Evolutionary conservation across 2,797 vertebrate genomes (phyloP).

Genomic region (Leptodactylus fallax): DNA sequence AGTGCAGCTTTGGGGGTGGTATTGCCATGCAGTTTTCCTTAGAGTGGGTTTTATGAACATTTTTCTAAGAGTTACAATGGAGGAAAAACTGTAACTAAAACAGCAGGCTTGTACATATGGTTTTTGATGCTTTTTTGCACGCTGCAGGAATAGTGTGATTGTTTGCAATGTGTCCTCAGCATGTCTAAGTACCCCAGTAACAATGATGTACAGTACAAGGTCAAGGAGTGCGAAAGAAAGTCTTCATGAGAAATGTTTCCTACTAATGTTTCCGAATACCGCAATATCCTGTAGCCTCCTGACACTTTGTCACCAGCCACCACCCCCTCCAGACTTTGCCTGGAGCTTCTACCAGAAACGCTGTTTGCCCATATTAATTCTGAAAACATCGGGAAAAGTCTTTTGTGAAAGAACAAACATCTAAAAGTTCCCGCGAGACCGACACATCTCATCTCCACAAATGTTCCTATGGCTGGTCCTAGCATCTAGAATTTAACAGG

Average conservation of each 20-base stretch:
- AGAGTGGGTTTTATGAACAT: too few relatives aligned
- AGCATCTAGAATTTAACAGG: not conserved
- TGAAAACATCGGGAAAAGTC: conserved; percentile 3
- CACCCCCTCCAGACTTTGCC: not conserved
- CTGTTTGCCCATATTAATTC: not conserved
- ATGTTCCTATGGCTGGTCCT: not conserved
- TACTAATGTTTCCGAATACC: not conserved
- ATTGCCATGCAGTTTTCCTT: too few relatives aligned
- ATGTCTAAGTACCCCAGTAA: not conserved
- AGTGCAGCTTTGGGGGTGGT: too few relatives aligned
- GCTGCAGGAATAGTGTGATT: not conserved
- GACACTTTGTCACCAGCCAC: not conserved
- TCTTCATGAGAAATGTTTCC: not conserved
- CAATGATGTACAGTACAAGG: not conserved
- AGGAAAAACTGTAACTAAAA: too few relatives aligned
- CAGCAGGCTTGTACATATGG: too few relatives aligned
- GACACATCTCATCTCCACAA: not conserved
- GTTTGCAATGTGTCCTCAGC: too few relatives aligned
- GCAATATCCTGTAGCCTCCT: not conserved
- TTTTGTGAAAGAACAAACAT: conserved; percentile 8
- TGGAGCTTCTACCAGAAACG: not conserved
- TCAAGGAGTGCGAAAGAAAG: not conserved
- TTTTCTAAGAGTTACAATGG: too few relatives aligned
- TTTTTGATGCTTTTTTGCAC: not conserved
- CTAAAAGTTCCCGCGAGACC: not conserved